phyloP scores from a whole-genome alignment of 2,797 vertebrate species.

The Notolepis coatsorum region DNA sequence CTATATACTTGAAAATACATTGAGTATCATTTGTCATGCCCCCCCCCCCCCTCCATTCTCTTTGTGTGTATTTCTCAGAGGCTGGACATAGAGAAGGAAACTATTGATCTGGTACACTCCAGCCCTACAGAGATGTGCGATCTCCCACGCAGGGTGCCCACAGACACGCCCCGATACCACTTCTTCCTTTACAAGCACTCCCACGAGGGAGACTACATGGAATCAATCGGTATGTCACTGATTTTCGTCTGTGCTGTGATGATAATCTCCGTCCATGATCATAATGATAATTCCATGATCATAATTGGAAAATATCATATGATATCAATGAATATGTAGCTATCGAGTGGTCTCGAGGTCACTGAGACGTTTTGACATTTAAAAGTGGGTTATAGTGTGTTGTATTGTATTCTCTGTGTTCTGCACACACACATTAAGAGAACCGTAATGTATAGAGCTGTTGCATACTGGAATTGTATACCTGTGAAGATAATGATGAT shows the following conservation, averaged over 20 bases:
- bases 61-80: slow-evolving; percentile 70
- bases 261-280: too few relatives aligned
- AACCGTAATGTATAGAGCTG: too few relatives aligned
- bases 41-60: background rate
- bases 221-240: slow-evolving; percentile 89
- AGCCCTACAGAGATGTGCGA: slow-evolving; percentile 90
- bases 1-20: background rate
- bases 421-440: too few relatives aligned
- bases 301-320: too few relatives aligned
- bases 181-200: slow-evolving; percentile 98
- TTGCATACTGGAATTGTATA: too few relatives aligned
- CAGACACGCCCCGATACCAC: slow-evolving; percentile 95
- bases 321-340: too few relatives aligned
- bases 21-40: background rate
- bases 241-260: slow-evolving; percentile 6
- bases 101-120: slow-evolving; percentile 93
- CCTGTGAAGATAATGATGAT: too few relatives aligned
- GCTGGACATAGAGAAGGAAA: slow-evolving; percentile 93
- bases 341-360: too few relatives aligned
- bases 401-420: too few relatives aligned
- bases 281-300: too few relatives aligned
- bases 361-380: too few relatives aligned
- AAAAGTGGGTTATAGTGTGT: too few relatives aligned
- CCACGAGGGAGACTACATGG: slow-evolving; percentile 93
- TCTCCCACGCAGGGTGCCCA: slow-evolving; percentile 89